A percentile compares a stretch with the other conserved stretches of the same genome.
Conservation (phyloP, 2,113 vertebrate species). For the Myanophis thanlyinensis region DNA sequence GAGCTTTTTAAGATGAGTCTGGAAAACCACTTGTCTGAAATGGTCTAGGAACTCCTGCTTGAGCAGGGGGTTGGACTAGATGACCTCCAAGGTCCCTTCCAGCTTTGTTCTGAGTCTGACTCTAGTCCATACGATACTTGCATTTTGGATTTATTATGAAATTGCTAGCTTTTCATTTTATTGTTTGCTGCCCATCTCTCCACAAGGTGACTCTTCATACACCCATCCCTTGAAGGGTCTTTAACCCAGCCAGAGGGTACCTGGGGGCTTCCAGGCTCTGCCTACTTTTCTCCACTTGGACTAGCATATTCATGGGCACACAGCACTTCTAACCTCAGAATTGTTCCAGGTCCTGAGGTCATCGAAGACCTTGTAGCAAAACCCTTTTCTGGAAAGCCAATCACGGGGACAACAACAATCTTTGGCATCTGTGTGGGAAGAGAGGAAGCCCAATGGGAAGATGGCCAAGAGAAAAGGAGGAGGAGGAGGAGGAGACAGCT, state of each 20-base stretch:
- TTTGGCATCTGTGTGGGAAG: background rate
- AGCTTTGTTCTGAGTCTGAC: too few relatives aligned
- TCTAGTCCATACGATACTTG: too few relatives aligned
- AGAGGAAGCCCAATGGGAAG: background rate
- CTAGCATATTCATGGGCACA: background rate
- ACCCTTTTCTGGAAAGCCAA: fast-evolving
- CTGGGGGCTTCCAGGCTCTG: background rate
- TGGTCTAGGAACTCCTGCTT: too few relatives aligned
- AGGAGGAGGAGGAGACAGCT: background rate
- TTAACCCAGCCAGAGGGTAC: background rate
- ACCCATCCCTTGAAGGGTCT: too few relatives aligned
- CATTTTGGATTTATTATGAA: too few relatives aligned
- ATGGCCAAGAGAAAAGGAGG: background rate
- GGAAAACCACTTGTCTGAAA: too few relatives aligned
- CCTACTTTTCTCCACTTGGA: background rate
- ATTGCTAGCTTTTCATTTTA: too few relatives aligned
- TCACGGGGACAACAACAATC: fast-evolving
- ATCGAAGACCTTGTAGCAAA: background rate
- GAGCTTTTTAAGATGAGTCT: too few relatives aligned
- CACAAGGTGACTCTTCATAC: too few relatives aligned
- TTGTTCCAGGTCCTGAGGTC: fast-evolving
- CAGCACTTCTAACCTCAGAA: background rate
- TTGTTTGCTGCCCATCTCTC: too few relatives aligned
- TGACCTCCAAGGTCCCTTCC: too few relatives aligned
- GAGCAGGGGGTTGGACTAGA: too few relatives aligned